These are phyloP conservation scores for Prunella himalayana DNA, from an alignment of 2,113 vertebrate genomes.

Conservation along the genomic window DNA sequence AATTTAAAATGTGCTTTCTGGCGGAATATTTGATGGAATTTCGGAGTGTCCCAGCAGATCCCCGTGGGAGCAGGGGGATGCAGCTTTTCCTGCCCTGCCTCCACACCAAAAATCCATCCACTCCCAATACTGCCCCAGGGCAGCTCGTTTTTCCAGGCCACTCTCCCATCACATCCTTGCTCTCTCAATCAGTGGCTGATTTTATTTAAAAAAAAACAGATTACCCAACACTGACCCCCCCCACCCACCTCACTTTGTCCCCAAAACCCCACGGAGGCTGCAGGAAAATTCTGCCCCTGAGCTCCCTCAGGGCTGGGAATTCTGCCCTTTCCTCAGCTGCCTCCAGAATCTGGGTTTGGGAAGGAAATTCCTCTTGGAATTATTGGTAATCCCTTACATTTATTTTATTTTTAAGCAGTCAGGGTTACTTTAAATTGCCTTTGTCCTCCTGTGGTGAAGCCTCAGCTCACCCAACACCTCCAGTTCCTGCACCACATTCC, in stretches of 20 bases:
- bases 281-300: background rate
- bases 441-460: rapidly evolving
- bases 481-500: rapidly evolving
- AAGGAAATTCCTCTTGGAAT: background rate
- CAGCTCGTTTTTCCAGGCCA: background rate
- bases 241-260: rapidly evolving
- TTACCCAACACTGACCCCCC: rapidly evolving
- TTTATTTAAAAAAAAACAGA: background rate
- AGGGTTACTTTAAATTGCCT: background rate
- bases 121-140: background rate
- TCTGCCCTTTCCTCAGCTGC: background rate
- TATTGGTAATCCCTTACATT: rapidly evolving
- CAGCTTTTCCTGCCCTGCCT: background rate
- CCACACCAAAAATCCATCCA: background rate
- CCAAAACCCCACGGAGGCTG: rapidly evolving
- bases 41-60: rapidly evolving
- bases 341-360: background rate
- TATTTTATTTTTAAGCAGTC: background rate
- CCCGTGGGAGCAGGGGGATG: rapidly evolving
- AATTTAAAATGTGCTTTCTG: rapidly evolving
- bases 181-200: background rate
- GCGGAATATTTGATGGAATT: rapidly evolving
- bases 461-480: background rate
- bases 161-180: background rate
- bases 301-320: rapidly evolving